phyloP scores from a whole-genome alignment of 2,888 invertebrate genomes.

The Tubulanus polymorphus region DNA sequence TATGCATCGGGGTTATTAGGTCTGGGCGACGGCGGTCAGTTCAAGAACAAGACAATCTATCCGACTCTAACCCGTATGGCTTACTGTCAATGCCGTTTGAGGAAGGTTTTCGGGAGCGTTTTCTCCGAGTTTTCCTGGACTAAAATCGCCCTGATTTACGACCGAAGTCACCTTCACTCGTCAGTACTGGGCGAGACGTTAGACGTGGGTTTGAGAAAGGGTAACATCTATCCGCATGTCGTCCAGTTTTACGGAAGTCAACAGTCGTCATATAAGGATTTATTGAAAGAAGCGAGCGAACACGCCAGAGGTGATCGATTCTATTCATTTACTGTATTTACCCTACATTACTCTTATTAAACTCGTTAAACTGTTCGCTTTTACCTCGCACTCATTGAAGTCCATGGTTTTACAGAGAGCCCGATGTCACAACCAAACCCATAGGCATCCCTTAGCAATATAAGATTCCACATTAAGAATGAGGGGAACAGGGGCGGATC shows the following conservation, averaged over 20 bases:
- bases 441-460: too few relatives aligned
- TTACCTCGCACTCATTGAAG: too few relatives aligned
- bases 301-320: conserved; percentile 23
- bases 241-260: conserved; percentile 24
- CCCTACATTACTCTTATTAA: neutral
- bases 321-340: neutral
- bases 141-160: conserved; percentile 30
- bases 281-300: conserved; percentile 20
- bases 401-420: too few relatives aligned
- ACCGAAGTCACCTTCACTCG: conserved; percentile 24
- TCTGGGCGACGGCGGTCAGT: conserved; percentile 27
- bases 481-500: too few relatives aligned
- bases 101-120: conserved; percentile 31
- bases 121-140: conserved; percentile 29
- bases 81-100: conserved; percentile 38
- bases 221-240: conserved; percentile 21
- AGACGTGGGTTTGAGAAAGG: conserved; percentile 22
- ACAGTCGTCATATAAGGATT: conserved; percentile 5
- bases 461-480: too few relatives aligned
- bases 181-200: conserved; percentile 26
- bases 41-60: conserved; percentile 33
- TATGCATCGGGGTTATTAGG: too few relatives aligned
- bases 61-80: conserved; percentile 34
- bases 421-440: too few relatives aligned
- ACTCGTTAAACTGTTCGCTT: neutral